These are phyloP conservation scores for Psephotus haematonotus DNA, from an alignment of 2,113 vertebrate species.

Conservation along the genomic window DNA sequence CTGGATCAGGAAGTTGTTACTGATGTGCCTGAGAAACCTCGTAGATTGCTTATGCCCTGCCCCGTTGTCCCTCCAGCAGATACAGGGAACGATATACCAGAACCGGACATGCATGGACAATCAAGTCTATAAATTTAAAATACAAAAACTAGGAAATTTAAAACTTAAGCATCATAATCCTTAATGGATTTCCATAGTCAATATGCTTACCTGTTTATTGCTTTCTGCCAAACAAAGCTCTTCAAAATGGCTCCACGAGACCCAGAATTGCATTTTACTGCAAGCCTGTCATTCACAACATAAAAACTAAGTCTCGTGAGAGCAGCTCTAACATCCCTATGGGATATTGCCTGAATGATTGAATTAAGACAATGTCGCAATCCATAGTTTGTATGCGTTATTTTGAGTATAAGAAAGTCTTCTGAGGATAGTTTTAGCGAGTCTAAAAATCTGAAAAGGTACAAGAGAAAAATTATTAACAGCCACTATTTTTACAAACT, in stretches of 20 bases:
- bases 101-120: background rate
- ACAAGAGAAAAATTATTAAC: background rate
- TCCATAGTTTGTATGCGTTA: constrained; percentile 73
- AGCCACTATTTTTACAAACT: background rate
- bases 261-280: constrained; percentile 70
- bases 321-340: constrained; percentile 84
- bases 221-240: constrained; percentile 81
- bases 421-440: constrained; percentile 80
- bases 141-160: background rate
- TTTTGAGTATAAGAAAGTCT: constrained; percentile 78
- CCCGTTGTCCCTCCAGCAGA: background rate
- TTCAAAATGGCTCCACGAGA: constrained; percentile 74
- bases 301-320: constrained; percentile 87
- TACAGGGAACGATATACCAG: background rate
- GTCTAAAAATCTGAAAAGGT: constrained; percentile 79
- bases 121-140: background rate
- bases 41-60: background rate
- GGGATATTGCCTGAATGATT: constrained; percentile 81
- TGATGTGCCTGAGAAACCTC: background rate
- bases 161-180: background rate
- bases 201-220: constrained; percentile 82
- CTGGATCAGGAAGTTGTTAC: background rate
- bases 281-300: constrained; percentile 84
- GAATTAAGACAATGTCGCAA: constrained; percentile 84
- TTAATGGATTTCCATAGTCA: background rate